A percentile compares a stretch with the other conserved stretches of the same genome.
These are phyloP conservation scores for Habrosyne pyritoides DNA, from an alignment of 2,888 invertebrate genomes.

Conservation along the genomic window DNA sequence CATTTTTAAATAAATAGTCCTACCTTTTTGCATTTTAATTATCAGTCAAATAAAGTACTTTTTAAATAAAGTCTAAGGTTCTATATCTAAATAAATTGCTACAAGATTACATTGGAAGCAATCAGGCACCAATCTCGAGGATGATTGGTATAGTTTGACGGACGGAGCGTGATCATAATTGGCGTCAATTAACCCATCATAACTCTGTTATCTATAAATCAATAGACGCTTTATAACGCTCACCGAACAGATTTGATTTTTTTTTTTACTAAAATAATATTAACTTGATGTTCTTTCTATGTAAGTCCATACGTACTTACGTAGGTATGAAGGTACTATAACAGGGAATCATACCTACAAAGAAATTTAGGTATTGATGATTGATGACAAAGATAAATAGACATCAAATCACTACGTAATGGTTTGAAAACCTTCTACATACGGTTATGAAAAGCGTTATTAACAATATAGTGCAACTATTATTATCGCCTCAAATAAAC, in stretches of 20 bases:
- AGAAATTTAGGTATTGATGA: too few relatives aligned
- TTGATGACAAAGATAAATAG: too few relatives aligned
- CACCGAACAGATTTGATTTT: slow-evolving; percentile 11
- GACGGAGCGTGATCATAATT: slow-evolving; percentile 46
- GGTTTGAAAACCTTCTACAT: too few relatives aligned
- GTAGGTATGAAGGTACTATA: too few relatives aligned
- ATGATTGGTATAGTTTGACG: slow-evolving; percentile 28
- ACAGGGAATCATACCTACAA: too few relatives aligned
- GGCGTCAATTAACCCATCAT: slow-evolving; percentile 57
- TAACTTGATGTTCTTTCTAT: too few relatives aligned
- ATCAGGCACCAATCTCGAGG: slow-evolving; percentile 34
- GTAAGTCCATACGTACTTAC: neutral
- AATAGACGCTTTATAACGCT: slow-evolving; percentile 35
- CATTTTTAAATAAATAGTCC: neutral
- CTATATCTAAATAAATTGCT: slow-evolving; percentile 24
- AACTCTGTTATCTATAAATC: slow-evolving; percentile 54
- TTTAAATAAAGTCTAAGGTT: neutral
- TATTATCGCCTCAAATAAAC: neutral
- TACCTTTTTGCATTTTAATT: neutral
- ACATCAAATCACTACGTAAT: too few relatives aligned
- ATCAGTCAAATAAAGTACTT: neutral
- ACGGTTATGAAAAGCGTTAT: too few relatives aligned
- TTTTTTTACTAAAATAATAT: neutral
- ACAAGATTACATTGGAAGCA: slow-evolving; percentile 36
- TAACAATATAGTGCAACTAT: neutral